Percentiles rank a stretch among this genome's conserved stretches.
phyloP scores from a whole-genome alignment of 2,797 vertebrate species.

The Petrocephalus sullivani region DNA sequence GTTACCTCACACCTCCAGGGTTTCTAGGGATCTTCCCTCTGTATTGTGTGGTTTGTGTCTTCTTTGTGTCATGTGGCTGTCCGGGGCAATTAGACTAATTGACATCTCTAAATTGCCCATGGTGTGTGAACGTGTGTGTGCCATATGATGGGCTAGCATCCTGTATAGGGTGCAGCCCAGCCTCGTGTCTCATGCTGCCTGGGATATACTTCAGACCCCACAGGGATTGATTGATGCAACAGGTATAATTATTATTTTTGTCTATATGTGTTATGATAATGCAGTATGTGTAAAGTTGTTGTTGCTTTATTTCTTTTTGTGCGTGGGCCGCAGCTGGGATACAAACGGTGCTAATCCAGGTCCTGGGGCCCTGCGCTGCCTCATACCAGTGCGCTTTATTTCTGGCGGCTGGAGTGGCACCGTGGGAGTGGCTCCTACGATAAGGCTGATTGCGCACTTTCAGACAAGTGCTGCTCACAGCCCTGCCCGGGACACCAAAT shows the following conservation, averaged over 20 bases:
- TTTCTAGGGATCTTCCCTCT: not conserved
- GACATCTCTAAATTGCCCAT: not conserved
- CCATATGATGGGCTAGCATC: not conserved
- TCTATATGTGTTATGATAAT: not conserved
- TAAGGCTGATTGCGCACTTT: constrained; percentile 3
- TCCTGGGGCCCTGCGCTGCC: not conserved
- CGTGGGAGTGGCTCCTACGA: not conserved
- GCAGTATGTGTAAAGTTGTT: not conserved
- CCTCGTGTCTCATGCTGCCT: not conserved
- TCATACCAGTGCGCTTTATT: not conserved
- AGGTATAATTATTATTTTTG: not conserved
- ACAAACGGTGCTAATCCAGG: not conserved
- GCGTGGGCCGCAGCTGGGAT: not conserved
- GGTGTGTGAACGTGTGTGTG: not conserved
- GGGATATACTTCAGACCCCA: not conserved
- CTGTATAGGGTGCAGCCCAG: not conserved
- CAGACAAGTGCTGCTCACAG: not conserved
- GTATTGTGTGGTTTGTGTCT: not conserved
- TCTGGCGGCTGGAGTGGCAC: not conserved
- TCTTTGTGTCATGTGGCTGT: not conserved
- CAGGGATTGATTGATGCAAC: not conserved
- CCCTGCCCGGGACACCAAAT: not conserved
- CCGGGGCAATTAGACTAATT: not conserved
- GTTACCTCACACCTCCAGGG: not conserved
- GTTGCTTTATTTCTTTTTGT: not conserved